Evolutionary conservation across 2,113 vertebrate genomes (phyloP), one percentile per base, ranked within the genome.

Genomic region (Lanius ludovicianus): DNA sequence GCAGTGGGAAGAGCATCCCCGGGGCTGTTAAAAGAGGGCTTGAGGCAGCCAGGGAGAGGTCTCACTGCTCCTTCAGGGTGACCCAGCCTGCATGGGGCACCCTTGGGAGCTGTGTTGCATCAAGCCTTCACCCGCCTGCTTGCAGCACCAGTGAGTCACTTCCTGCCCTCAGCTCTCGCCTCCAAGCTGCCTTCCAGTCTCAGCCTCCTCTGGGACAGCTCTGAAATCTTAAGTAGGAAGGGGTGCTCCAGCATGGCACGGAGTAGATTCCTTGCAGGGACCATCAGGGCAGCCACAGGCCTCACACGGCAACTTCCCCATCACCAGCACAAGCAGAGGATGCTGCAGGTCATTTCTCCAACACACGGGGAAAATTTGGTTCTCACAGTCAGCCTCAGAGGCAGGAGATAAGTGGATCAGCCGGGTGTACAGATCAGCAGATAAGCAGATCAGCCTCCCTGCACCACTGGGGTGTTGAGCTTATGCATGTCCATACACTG

Each of bases 401-500:
- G 64, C 50, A 67, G 52, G 21, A 71, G 90, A 17, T 12, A 6
- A 47, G 74, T 13, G 27, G 49, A 68, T 37, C 16, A 33, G 80
- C 68, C 7, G 55, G 35, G 24, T 22, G 23, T 2, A 59, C 57
- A 37, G n/a, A 59, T 59, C n/a, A 59, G 57, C n/a, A 59, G 57
- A 59, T 59, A 59, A 37, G n/a, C n/a, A 59, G 57, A 59, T 59
- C 56, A 27, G 65, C 52, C 37, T 50, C 70, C 28, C 16, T 13
- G 89, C 65, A 37, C 22, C 52, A 5, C 56, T 5, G 52, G 46
- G 35, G 31, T 21, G 37, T 0, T 47, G 79, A 4, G 13, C 75
- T 39, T 11, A 19, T 7, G 5, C n/a, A 7, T 1, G 49, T 31
- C 73, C 46, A 3, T 0, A 3, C 11, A 5, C 14, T 0, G 1